Evolutionary conservation across 2,888 invertebrate species (phyloP).

Genomic region (Aromia moschata): DNA sequence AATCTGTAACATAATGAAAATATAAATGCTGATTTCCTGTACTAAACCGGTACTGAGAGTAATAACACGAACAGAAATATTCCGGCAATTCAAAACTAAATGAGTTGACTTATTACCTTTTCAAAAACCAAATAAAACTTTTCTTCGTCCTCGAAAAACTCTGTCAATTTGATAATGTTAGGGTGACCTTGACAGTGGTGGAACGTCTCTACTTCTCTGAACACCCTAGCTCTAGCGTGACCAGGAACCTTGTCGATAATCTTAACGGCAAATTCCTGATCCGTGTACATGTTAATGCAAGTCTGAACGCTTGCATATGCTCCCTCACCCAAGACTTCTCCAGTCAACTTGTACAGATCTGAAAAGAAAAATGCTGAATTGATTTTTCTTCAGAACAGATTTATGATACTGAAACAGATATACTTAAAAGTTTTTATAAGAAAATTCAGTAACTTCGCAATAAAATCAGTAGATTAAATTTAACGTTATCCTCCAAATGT

Average conservation of each 20-base stretch:
- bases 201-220: slow-evolving; percentile 99
- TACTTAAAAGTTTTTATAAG: no score
- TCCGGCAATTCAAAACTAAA: no score
- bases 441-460: no score
- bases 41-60: not conserved
- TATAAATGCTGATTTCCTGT: no score
- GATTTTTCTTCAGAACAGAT: no score
- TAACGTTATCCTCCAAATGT: no score
- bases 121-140: slow-evolving; percentile 98
- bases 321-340: slow-evolving; percentile 95
- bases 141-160: slow-evolving; percentile 97
- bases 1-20: slow-evolving; percentile 66
- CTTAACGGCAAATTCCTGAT: slow-evolving; percentile 96
- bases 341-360: slow-evolving; percentile 95
- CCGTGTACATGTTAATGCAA: slow-evolving; percentile 89
- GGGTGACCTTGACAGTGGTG: slow-evolving; percentile 98
- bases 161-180: slow-evolving; percentile 96
- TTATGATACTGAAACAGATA: no score
- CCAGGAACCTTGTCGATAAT: slow-evolving; percentile 95
- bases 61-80: not conserved
- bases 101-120: no score
- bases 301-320: slow-evolving; percentile 97
- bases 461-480: no score
- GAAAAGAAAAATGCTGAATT: slow-evolving; percentile 48
- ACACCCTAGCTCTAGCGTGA: slow-evolving; percentile 92